Conservation (phyloP, 2,888 invertebrate genomes). For the Drosophila emarginata region DNA sequence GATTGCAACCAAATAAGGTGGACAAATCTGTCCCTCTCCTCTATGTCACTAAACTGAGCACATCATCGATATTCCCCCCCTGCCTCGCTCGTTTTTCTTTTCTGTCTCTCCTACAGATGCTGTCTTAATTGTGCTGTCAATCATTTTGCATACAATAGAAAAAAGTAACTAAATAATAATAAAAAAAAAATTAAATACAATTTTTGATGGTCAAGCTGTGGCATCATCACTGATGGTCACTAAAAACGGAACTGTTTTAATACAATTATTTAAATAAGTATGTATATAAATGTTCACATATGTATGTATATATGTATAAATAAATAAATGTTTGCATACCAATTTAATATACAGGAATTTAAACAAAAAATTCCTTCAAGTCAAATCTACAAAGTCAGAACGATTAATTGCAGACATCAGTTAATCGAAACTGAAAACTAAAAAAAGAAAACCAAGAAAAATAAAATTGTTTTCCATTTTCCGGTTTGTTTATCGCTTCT, state of each 20-base stretch:
- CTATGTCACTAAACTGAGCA: constrained; percentile 32
- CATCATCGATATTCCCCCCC: background rate
- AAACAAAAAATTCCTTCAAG: constrained; percentile 55
- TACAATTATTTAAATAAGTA: constrained; percentile 36
- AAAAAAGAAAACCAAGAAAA: background rate
- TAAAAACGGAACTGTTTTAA: constrained; percentile 20
- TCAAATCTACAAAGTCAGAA: constrained; percentile 36
- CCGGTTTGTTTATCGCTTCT: constrained; percentile 33
- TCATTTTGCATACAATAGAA: constrained; percentile 71
- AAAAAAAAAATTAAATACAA: constrained; percentile 37
- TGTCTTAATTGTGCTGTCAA: constrained; percentile 75
- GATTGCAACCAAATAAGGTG: constrained; percentile 59
- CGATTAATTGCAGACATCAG: constrained; percentile 53
- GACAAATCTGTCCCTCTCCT: constrained; percentile 1
- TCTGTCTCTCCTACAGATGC: constrained; percentile 32
- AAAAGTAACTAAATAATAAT: constrained; percentile 25
- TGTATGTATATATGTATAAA: constrained; percentile 9
- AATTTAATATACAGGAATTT: constrained; percentile 40
- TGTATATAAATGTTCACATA: background rate
- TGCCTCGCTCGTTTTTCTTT: background rate
- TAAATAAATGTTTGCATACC: constrained; percentile 2
- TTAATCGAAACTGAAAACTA: constrained; percentile 21
- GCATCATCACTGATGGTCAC: constrained; percentile 20
- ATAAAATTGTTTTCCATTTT: background rate
- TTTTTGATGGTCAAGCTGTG: constrained; percentile 33